Evolutionary conservation across 1,140 invertebrate genomes (phyloP), one percentile per base, ranked within the genome.

Genomic region (Cherax destructor): DNA sequence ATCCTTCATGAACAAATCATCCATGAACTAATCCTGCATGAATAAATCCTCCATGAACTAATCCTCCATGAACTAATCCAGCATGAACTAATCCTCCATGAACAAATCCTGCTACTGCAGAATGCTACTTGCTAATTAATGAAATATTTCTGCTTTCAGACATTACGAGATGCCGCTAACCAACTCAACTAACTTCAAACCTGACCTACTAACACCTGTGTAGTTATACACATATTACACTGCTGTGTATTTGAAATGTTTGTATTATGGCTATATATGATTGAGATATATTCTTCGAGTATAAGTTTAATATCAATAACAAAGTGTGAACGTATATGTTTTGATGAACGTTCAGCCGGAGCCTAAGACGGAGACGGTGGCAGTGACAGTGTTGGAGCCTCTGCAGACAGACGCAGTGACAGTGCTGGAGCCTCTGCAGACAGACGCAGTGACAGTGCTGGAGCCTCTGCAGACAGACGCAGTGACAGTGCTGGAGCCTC

Each of bases 331-430:
- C 18, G n/a, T 4, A 69, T 52, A 49, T 72, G 47, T 76, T 18
- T 52, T 72, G 83, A 5, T 24, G 13, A 56, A 0, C 52, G 47
- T 76, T 4, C 83, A 86, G 83, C 83, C 83, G 69, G 30, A 50
- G 83, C 50, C 52, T 86, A 47, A 86, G 83, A 65, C 65, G 9
- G 83, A 72, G 83, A 65, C 61, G 83, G 49, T 86, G 83, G 83
- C 72, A 10, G 49, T 76, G 47, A 86, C 83, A 52, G 24, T 24
- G 10, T 49, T 86, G 61, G 69, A 69, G 9, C 69, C 52, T 56
- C 52, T 56, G 6, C n/a, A n/a, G n/a, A n/a, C n/a, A n/a, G n/a
- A n/a, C n/a, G n/a, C n/a, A n/a, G n/a, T n/a, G n/a, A n/a, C n/a
- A n/a, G n/a, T n/a, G n/a, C n/a, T n/a, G n/a, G n/a, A n/a, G n/a